Base-by-base conservation (phyloP, 2,888 invertebrate genomes). In the Gari tellinella region DNA sequence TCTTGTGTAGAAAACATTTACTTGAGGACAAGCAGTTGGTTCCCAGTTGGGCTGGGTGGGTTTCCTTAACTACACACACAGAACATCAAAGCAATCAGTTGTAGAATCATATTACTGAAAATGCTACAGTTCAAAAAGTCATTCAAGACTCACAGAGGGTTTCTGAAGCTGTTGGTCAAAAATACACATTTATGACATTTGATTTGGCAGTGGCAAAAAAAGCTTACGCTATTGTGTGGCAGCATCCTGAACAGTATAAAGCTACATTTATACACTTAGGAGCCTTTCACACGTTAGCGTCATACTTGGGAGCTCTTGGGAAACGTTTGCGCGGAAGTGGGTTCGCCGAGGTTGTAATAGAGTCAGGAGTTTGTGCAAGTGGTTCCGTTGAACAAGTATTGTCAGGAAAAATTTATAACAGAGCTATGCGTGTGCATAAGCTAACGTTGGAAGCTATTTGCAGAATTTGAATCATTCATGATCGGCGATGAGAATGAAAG, bases 121-220 rank as follows among this genome's bases (percentile, higher is more conserved):
- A 49, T 43, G 15, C 74, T n/a, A 82, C 80, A 10, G 77, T 81
- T 0, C 66, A 80, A 21, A 51, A 80, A 19, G 38, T 80, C 4
- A 23, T 80, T 12, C 58, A 77, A 45, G 31, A 56, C 2, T 82
- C 78, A n/a, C 25, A 56, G 4, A 38, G 8, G 17, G 79, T 62
- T 31, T 46, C 63, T 21, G n/a, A 46, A 31, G 65, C 43, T 38
- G 67, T 65, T 14, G 72, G 67, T 4, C 80, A 80, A 31, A n/a
- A 56, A 10, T 73, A 72, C 46, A 65, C 75, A 0, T 53, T 79
- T 52, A 67, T 79, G 0, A 80, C 79, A 10, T 81, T 80, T 61
- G 69, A 81, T 43, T 23, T 80, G n/a, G 76, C 76, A 12, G 72
- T 73, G n/a, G 73, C 79, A 4, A n/a, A 62, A 21, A 74, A 77